phyloP scores from a whole-genome alignment of 1,140 invertebrate genomes.

The Agrypnia vestita region DNA sequence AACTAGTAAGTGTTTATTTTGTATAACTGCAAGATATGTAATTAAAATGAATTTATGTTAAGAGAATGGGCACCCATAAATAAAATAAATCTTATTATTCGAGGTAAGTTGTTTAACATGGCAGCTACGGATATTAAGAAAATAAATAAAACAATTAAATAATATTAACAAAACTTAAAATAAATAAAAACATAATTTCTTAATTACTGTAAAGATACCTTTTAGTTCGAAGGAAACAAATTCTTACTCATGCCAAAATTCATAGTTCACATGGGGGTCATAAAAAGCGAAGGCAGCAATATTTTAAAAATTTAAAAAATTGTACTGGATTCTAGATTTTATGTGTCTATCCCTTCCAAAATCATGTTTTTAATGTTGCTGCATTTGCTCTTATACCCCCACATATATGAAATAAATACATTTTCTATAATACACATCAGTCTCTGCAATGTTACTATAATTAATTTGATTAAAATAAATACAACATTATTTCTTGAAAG shows the following conservation, averaged over 20 bases:
- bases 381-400: too few species aligned
- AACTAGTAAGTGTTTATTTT: too few species aligned
- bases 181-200: constrained; percentile 36
- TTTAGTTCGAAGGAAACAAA: not conserved
- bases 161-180: constrained; percentile 39
- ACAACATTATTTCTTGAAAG: too few species aligned
- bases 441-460: constrained; percentile 8
- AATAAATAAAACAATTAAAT: constrained; percentile 44
- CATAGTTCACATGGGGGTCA: too few species aligned
- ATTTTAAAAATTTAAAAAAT: too few species aligned
- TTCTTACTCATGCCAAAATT: too few species aligned
- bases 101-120: constrained; percentile 45
- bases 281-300: too few species aligned
- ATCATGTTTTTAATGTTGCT: too few species aligned
- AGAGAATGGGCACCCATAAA: constrained; percentile 16
- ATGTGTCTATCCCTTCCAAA: too few species aligned
- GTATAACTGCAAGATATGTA: too few species aligned
- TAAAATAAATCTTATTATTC: constrained; percentile 17
- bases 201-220: constrained; percentile 16
- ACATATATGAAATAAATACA: constrained; percentile 28
- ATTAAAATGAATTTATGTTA: too few species aligned
- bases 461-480: not conserved
- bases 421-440: constrained; percentile 23
- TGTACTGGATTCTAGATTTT: too few species aligned
- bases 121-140: constrained; percentile 40